Conservation (phyloP, 2,888 invertebrate species). For the Ashinkailepas kermadecensis region DNA sequence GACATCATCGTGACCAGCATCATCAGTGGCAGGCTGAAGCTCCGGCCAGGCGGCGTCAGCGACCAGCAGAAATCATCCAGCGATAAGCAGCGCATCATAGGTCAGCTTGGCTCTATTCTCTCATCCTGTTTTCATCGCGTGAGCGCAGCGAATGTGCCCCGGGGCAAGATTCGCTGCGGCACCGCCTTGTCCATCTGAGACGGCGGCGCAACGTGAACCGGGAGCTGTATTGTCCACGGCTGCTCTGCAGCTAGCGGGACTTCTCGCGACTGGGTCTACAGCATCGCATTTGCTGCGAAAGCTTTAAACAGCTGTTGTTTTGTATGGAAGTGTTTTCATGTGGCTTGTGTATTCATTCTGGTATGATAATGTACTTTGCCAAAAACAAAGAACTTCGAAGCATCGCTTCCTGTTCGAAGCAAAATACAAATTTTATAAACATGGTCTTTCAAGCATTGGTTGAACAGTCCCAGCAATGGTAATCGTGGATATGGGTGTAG, state of each 20-base stretch:
- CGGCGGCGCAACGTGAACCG: not conserved
- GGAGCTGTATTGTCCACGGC: not conserved
- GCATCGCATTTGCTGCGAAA: not conserved
- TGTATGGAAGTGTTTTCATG: not conserved
- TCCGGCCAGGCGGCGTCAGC: not conserved
- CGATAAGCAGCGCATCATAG: not conserved
- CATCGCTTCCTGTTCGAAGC: not conserved
- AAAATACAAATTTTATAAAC: not conserved
- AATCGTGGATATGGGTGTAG: no score
- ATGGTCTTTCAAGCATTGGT: no score
- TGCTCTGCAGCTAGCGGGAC: no score
- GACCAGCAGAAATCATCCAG: not conserved
- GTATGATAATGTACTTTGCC: not conserved
- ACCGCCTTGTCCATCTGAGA: not conserved
- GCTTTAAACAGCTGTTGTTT: slow-evolving; percentile 15
- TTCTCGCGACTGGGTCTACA: not conserved
- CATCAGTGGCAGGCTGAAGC: not conserved
- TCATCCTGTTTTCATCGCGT: not conserved
- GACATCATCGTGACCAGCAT: not conserved
- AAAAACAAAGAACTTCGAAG: not conserved
- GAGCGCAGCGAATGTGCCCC: not conserved
- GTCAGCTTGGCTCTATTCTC: slow-evolving; percentile 3
- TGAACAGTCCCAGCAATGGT: no score
- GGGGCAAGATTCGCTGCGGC: not conserved
- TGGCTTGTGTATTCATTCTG: not conserved